These are phyloP conservation scores for Caenorhabditis elegans DNA, from an alignment of 1,140 invertebrate genomes.

Conservation along the genomic window DNA sequence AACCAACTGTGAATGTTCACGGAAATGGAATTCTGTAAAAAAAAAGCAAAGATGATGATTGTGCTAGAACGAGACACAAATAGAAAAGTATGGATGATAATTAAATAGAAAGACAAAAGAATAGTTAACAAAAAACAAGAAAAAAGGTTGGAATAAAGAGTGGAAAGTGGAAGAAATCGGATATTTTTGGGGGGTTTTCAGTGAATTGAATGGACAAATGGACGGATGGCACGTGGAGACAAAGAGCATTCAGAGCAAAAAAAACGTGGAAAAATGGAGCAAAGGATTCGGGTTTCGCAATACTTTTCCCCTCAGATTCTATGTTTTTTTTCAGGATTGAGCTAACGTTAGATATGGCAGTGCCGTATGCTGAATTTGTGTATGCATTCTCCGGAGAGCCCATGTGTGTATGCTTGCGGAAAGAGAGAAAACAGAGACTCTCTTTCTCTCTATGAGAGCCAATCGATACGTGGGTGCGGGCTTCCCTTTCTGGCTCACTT, in stretches of 20 bases:
- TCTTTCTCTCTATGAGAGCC: not conserved
- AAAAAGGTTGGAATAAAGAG: not conserved
- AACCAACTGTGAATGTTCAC: not conserved
- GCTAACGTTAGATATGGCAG: not conserved
- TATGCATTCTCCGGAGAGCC: slow-evolving; percentile 15
- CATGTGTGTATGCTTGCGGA: not conserved
- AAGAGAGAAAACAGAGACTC: not conserved
- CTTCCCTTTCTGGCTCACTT: not conserved
- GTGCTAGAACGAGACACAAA: not conserved
- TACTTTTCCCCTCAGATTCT: not conserved
- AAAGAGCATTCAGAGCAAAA: not conserved
- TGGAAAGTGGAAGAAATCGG: not conserved
- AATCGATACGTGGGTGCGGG: slow-evolving; percentile 18
- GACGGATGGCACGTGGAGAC: not conserved
- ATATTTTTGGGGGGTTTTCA: not conserved
- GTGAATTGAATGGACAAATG: slow-evolving; percentile 4
- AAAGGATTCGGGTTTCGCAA: slow-evolving; percentile 4
- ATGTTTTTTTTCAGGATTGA: slow-evolving; percentile 11
- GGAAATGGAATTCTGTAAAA: not conserved
- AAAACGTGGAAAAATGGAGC: not conserved
- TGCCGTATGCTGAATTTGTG: not conserved
- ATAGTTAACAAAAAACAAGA: not conserved
- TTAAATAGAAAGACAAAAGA: not conserved
- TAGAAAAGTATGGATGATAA: not conserved
- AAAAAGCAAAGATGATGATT: not conserved